These are phyloP conservation scores for Holothuria glaberrima DNA, from an alignment of 35 echinoderm and acorn worm species.

Conservation along the genomic window DNA sequence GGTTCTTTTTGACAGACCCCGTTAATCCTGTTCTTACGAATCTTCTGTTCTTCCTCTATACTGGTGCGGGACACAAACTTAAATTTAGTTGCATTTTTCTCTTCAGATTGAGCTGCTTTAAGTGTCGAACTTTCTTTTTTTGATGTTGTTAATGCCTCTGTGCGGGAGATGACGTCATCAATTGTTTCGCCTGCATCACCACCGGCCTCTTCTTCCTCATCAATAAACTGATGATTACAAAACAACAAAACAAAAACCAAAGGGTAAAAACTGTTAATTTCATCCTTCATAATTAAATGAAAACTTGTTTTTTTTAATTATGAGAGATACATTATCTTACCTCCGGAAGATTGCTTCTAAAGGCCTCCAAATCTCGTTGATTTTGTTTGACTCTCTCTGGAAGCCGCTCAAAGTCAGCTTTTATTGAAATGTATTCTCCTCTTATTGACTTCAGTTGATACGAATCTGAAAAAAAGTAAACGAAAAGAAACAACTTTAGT, in stretches of 20 bases:
- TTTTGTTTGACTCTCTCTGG: background rate
- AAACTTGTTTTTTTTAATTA: background rate
- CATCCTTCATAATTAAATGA: background rate
- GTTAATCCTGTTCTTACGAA: background rate
- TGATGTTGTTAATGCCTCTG: background rate
- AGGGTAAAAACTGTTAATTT: too few relatives aligned
- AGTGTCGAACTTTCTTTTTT: background rate
- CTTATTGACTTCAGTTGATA: constrained; percentile 19
- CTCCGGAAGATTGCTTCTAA: background rate
- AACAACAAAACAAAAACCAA: too few relatives aligned
- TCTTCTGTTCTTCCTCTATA: constrained; percentile 22
- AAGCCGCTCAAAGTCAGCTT: background rate
- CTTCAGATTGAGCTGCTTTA: background rate
- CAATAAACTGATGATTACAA: background rate
- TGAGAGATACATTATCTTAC: background rate
- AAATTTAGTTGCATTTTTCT: background rate
- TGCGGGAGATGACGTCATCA: background rate
- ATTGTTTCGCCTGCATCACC: constrained; percentile 22
- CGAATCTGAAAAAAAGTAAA: background rate
- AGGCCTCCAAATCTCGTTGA: background rate
- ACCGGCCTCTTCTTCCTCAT: constrained; percentile 1
- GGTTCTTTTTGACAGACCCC: background rate
- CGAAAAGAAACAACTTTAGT: background rate
- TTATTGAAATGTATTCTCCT: background rate
- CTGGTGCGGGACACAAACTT: background rate